Conservation (phyloP, 1,140 invertebrate species). For the Cydia fagiglandana region DNA sequence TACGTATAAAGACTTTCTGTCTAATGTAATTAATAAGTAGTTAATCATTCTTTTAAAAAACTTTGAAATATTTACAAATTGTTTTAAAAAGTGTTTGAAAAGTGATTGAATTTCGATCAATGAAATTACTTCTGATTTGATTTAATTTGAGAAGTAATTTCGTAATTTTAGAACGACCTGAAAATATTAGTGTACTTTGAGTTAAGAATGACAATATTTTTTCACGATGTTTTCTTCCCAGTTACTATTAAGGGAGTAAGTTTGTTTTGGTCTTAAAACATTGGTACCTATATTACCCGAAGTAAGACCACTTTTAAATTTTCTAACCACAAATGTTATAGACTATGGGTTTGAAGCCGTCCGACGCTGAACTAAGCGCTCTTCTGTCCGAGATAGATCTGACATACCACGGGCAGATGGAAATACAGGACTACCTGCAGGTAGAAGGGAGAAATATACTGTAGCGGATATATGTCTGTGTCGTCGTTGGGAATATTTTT, state of each 20-base stretch:
- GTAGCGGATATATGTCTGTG: conserved; percentile 18
- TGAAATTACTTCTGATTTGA: too few species aligned
- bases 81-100: too few species aligned
- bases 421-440: conserved; percentile 87
- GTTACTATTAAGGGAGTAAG: not conserved
- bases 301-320: conserved; percentile 18
- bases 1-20: too few species aligned
- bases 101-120: too few species aligned
- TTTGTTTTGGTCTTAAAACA: not conserved
- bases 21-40: too few species aligned
- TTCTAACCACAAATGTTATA: conserved; percentile 68
- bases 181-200: too few species aligned
- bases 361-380: conserved; percentile 82
- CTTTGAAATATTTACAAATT: too few species aligned
- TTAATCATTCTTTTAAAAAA: too few species aligned
- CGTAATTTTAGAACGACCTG: too few species aligned
- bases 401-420: conserved; percentile 85
- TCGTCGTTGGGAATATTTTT: not conserved
- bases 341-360: conserved; percentile 83
- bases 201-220: too few species aligned
- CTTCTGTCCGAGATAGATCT: conserved; percentile 85
- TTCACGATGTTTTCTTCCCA: conserved; percentile 21
- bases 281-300: not conserved
- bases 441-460: conserved; percentile 72
- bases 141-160: too few species aligned